Percentiles rank a stretch among this genome's conserved stretches.
phyloP scores from a whole-genome alignment of 2,797 vertebrate species.

The Ptychobarbus kaznakovi region DNA sequence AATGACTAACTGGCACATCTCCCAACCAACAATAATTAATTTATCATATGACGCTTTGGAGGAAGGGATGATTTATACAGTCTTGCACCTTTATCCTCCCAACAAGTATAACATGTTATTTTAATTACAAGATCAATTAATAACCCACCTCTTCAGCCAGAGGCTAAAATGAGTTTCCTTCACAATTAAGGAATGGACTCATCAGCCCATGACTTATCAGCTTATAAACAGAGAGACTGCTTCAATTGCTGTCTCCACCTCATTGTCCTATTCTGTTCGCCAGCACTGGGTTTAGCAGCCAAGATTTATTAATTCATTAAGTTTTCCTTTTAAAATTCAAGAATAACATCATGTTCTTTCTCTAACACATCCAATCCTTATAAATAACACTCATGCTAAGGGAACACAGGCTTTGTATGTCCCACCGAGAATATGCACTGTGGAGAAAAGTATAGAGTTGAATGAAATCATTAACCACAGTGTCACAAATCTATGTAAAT shows the following conservation, averaged over 20 bases:
- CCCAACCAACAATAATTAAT: constrained; percentile 45
- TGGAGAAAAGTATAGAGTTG: constrained; percentile 55
- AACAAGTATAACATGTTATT: constrained; percentile 66
- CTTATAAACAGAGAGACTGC: constrained; percentile 79
- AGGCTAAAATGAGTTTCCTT: constrained; percentile 80
- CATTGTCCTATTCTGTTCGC: constrained; percentile 77
- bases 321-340: constrained; percentile 79
- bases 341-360: constrained; percentile 78
- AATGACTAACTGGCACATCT: constrained; percentile 74
- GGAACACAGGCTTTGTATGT: constrained; percentile 52
- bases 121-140: constrained; percentile 84
- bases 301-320: constrained; percentile 86
- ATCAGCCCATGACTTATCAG: constrained; percentile 86
- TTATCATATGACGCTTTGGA: constrained; percentile 44
- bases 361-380: constrained; percentile 71
- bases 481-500: constrained; percentile 62
- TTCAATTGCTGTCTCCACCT: constrained; percentile 76
- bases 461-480: constrained; percentile 66
- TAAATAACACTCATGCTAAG: constrained; percentile 74
- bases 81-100: constrained; percentile 71
- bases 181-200: constrained; percentile 82
- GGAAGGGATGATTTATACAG: constrained; percentile 75
- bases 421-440: constrained; percentile 32
- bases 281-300: constrained; percentile 74
- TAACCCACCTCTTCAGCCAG: constrained; percentile 79